phyloP scores from a whole-genome alignment of 2,113 vertebrate species.

The Lepus europaeus region DNA sequence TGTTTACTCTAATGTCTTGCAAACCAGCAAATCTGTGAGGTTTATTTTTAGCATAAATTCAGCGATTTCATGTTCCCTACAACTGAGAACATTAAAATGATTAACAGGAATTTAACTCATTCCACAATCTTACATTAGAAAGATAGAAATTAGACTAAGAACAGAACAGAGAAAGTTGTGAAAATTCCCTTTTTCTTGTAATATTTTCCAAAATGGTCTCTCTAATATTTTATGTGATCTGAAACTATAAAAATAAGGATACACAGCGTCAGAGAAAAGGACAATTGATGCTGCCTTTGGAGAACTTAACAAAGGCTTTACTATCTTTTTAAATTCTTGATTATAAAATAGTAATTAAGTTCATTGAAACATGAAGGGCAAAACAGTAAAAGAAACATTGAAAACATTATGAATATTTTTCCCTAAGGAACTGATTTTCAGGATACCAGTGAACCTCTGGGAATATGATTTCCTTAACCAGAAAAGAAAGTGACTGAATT shows the following conservation, averaged over 20 bases:
- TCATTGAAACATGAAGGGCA: neutral
- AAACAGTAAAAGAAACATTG: neutral
- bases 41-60: slow-evolving; percentile 89
- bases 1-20: slow-evolving; percentile 84
- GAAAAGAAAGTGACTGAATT: neutral
- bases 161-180: slow-evolving; percentile 65
- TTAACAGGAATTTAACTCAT: slow-evolving; percentile 75
- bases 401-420: slow-evolving; percentile 28
- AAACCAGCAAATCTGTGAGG: slow-evolving; percentile 85
- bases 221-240: slow-evolving; percentile 50
- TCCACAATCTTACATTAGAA: slow-evolving; percentile 65
- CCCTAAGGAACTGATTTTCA: neutral
- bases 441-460: neutral
- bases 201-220: slow-evolving; percentile 66
- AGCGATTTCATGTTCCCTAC: slow-evolving; percentile 84
- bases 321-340: neutral
- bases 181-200: slow-evolving; percentile 77
- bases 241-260: neutral
- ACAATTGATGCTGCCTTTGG: neutral
- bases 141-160: slow-evolving; percentile 53
- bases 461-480: neutral
- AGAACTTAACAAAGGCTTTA: neutral
- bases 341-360: slow-evolving; percentile 24
- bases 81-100: slow-evolving; percentile 82
- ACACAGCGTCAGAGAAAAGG: slow-evolving; percentile 22